These are phyloP conservation scores for Saguinus imperator DNA, from an alignment of 2,113 vertebrate species.

Conservation along the genomic window DNA sequence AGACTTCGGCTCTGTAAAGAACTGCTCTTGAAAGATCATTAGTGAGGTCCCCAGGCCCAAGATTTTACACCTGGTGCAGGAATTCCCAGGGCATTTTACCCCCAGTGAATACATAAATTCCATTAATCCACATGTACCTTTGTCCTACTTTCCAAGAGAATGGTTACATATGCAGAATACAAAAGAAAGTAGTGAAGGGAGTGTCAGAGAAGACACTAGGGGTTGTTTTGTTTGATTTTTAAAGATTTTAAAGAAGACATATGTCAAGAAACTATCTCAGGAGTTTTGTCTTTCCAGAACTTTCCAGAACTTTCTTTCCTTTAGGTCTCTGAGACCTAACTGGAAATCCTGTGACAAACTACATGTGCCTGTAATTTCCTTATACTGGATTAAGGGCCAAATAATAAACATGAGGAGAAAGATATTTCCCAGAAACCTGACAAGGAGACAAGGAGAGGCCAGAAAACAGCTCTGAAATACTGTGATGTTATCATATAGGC, in stretches of 20 bases:
- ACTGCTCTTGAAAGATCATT: constrained; percentile 61
- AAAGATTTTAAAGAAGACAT: neutral
- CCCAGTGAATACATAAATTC: constrained; percentile 16
- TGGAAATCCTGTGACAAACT: neutral
- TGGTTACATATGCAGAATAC: neutral
- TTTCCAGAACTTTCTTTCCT: neutral
- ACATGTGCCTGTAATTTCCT: neutral
- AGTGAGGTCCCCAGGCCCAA: constrained; percentile 34
- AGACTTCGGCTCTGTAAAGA: constrained; percentile 55
- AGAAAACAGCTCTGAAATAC: neutral
- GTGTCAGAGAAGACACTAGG: rapidly evolving
- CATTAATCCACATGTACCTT: neutral
- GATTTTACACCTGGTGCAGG: neutral
- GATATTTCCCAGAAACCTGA: constrained; percentile 21
- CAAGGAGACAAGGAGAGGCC: neutral
- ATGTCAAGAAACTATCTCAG: neutral
- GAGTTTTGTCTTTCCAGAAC: neutral
- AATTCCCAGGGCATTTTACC: neutral
- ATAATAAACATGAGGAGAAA: constrained; percentile 46
- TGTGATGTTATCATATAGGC: neutral
- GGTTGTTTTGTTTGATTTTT: neutral
- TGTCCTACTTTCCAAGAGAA: neutral
- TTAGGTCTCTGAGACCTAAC: neutral
- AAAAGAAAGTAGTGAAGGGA: neutral
- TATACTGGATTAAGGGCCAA: neutral